Base-by-base conservation (phyloP, 2,797 vertebrate species). In the Pygocentrus nattereri region DNA sequence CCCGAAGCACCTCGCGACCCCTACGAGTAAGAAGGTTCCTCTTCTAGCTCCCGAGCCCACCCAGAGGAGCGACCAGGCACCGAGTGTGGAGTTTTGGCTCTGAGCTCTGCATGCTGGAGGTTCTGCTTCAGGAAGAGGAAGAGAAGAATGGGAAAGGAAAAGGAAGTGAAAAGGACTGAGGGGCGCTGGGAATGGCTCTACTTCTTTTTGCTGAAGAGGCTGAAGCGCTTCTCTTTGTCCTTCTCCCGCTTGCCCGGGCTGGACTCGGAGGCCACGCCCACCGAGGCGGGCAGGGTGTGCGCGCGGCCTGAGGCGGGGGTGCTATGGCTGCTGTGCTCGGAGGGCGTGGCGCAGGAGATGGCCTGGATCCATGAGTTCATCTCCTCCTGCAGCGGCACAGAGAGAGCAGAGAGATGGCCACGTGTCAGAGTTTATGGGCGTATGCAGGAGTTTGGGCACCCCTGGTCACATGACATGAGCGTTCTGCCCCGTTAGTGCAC, bases 201-300 rank as follows among this genome's bases (percentile, higher is more conserved):
- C 91, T 99, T 99, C 96, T 99, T 99, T 93, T 99, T 99, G 93
- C 97, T 97, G 92, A 99, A 99, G 88, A 99, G 95, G 92, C 97
- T 99, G 95, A 99, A 99, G 89, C 98, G 95, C 88, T 99, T 99
- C 89, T 96, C 96, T 80, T 98, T 99, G 90, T 99, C 97, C 85
- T 99, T 99, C 91, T 99, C 98, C 64, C 97, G 93, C 88, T 98
- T 99, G 89, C 98, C 97, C 1, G 98, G 97, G 92, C 98, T 99
- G 88, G 97, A 98, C 91, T 99, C 97, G 5, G 95, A 96, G 74
- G 96, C 92, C 81, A 95, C 89, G 87, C 96, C 94, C 70, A 97
- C 97, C 0, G 96, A 95, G 89, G 96, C 94, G 12, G 98, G 98
- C 89, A 99, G 92, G 86, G 98, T 99, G 92, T 99, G 97, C 61